A percentile compares a stretch with the other conserved stretches of the same genome.
These are phyloP conservation scores for Chlorops oryzae DNA, from an alignment of 1,140 invertebrate species.

Conservation along the genomic window DNA sequence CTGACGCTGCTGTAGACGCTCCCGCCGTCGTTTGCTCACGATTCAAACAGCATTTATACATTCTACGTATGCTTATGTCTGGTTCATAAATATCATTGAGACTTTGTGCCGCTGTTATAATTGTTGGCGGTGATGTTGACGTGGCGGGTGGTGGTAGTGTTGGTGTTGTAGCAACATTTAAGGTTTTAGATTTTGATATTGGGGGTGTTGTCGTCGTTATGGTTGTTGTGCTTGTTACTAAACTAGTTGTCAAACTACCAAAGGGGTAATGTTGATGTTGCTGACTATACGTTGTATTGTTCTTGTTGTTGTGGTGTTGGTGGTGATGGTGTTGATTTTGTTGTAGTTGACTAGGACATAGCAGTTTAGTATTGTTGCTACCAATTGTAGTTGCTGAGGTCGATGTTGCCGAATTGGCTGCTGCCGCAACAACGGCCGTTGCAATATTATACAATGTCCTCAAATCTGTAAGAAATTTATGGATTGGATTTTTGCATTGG, in stretches of 20 bases:
- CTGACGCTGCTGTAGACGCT: background rate
- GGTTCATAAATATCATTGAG: conserved; percentile 33
- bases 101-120: background rate
- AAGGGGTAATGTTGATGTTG: background rate
- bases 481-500: too few species aligned
- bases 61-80: conserved; percentile 40
- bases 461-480: conserved; percentile 47
- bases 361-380: too few species aligned
- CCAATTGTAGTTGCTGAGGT: background rate
- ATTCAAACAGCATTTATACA: conserved; percentile 37
- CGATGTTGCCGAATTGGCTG: background rate
- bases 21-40: background rate
- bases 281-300: conserved; percentile 3
- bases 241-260: background rate
- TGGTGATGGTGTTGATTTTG: background rate
- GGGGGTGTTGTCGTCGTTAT: too few species aligned
- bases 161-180: conserved; percentile 17
- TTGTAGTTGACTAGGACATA: background rate
- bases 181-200: too few species aligned
- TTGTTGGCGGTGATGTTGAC: conserved; percentile 8
- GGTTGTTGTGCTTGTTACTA: too few species aligned
- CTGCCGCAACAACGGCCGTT: conserved; percentile 32
- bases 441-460: conserved; percentile 47
- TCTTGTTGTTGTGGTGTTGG: conserved; percentile 8
- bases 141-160: conserved; percentile 12